Percentiles rank a stretch among this genome's conserved stretches.
Conservation (phyloP, 2,113 vertebrate genomes). For the Alethe castanea region DNA sequence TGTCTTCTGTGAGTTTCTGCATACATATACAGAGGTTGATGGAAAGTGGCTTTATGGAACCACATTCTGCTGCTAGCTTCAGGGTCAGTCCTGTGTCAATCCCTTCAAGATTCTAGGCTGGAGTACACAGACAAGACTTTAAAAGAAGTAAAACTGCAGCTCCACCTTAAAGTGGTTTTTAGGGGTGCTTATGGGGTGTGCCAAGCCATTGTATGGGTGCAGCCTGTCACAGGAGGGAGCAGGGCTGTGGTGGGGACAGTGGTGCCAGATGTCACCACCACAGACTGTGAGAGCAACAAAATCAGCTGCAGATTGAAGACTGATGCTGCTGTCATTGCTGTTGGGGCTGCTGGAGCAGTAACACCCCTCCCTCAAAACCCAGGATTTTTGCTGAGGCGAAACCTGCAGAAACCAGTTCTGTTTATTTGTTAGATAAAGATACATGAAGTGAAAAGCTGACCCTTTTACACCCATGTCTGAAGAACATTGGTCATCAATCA, state of each 20-base stretch:
- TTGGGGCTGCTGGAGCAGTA: not conserved
- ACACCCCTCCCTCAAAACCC: not conserved
- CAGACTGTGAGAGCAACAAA: not conserved
- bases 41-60: not conserved
- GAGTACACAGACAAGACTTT: rapidly evolving
- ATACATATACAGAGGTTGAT: not conserved
- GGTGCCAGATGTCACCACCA: rapidly evolving
- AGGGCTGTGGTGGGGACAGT: no score
- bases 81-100: not conserved
- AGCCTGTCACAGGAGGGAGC: not conserved
- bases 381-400: not conserved
- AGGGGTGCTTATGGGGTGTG: no score
- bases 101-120: not conserved
- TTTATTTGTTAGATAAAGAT: slow-evolving; percentile 5
- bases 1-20: not conserved
- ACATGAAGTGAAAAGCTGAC: not conserved
- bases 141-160: not conserved
- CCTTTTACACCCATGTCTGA: rapidly evolving
- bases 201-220: not conserved
- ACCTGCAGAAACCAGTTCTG: not conserved
- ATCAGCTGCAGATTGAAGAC: not conserved
- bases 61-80: not conserved
- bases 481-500: not conserved
- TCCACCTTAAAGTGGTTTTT: not conserved
- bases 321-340: not conserved